phyloP scores from a whole-genome alignment of 2,888 invertebrate genomes.

The Callosobruchus maculatus region DNA sequence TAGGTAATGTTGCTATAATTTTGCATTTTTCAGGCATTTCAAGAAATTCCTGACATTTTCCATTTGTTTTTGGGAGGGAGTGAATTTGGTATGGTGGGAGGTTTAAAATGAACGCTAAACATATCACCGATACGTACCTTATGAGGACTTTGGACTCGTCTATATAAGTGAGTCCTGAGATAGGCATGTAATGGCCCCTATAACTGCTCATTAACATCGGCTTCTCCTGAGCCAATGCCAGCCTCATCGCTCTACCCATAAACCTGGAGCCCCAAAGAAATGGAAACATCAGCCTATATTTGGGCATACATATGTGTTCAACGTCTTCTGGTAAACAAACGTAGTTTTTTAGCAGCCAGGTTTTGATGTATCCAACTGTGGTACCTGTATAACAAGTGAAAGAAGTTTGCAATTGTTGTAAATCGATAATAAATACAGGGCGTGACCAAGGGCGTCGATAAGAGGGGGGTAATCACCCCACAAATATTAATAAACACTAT shows the following conservation, averaged over 20 bases:
- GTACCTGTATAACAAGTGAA: constrained; percentile 45
- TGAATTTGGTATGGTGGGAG: no score
- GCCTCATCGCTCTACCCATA: constrained; percentile 65
- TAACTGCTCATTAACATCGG: constrained; percentile 68
- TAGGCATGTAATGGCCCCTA: constrained; percentile 66
- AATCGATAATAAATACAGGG: no score
- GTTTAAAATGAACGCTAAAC: background rate
- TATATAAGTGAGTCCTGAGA: constrained; percentile 66
- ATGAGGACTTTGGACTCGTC: constrained; percentile 63
- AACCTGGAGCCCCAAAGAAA: constrained; percentile 69
- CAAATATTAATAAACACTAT: no score
- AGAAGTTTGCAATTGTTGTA: no score
- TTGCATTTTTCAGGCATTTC: no score
- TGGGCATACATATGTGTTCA: constrained; percentile 59
- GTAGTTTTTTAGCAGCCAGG: constrained; percentile 72
- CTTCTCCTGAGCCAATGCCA: constrained; percentile 57
- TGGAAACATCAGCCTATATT: constrained; percentile 65
- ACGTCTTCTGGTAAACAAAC: constrained; percentile 50
- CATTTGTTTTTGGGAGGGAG: no score
- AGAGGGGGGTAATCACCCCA: no score
- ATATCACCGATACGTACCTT: constrained; percentile 51
- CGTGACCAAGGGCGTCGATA: no score
- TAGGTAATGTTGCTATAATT: no score
- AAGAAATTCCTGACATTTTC: no score
- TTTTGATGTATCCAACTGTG: constrained; percentile 73